These are phyloP conservation scores for Cetonia aurata DNA, from an alignment of 2,888 invertebrate species.

Conservation along the genomic window DNA sequence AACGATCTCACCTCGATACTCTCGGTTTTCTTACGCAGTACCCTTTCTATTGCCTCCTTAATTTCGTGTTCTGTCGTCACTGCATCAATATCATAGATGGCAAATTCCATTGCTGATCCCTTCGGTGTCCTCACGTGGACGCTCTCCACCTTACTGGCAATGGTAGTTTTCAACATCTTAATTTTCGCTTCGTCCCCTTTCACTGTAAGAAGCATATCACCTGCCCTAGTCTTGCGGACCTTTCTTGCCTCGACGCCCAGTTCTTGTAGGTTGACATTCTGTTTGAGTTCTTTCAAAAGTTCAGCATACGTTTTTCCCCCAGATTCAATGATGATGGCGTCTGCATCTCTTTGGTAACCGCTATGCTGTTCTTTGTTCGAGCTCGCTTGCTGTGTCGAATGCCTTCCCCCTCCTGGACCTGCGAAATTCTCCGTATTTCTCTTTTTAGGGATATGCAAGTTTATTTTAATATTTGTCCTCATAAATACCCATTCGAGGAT, in stretches of 20 bases:
- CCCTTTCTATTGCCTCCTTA: no score
- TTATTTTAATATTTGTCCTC: not conserved
- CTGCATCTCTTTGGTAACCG: not conserved
- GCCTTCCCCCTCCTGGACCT: not conserved
- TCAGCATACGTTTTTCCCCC: not conserved
- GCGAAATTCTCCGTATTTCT: not conserved
- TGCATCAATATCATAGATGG: not conserved
- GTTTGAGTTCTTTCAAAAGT: not conserved
- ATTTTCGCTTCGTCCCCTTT: not conserved
- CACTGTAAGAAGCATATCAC: not conserved
- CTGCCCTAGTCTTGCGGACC: not conserved
- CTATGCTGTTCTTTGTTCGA: not conserved
- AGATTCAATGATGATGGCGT: not conserved
- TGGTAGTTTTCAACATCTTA: not conserved
- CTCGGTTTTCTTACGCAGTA: no score
- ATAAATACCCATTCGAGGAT: not conserved
- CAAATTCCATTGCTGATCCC: not conserved
- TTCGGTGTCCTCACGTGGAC: not conserved
- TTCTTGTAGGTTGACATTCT: not conserved
- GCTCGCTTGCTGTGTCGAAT: not conserved
- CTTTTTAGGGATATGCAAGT: not conserved
- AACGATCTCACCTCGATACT: no score
- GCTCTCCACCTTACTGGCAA: not conserved
- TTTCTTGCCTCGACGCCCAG: not conserved
- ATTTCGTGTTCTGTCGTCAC: not conserved